These are phyloP conservation scores for Enteromius paludinosus DNA, from an alignment of 2,797 vertebrate genomes.

Conservation along the genomic window DNA sequence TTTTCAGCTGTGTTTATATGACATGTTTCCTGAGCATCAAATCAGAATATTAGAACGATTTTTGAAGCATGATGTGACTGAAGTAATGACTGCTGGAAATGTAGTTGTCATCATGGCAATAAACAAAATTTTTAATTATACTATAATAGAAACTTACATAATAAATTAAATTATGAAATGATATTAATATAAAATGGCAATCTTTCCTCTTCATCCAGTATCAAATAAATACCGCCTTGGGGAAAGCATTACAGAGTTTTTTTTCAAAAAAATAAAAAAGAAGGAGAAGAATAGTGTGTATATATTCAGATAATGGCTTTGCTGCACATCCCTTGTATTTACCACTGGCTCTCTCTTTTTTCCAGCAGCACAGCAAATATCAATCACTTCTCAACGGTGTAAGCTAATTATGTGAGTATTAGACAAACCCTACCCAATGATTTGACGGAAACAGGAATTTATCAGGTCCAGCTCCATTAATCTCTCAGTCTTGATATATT, in stretches of 20 bases:
- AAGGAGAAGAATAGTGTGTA: not conserved
- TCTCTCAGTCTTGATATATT: conserved; percentile 54
- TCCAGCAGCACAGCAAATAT: conserved; percentile 11
- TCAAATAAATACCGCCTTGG: not conserved
- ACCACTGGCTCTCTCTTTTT: not conserved
- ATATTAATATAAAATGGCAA: not conserved
- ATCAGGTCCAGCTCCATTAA: conserved; percentile 61
- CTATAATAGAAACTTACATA: not conserved
- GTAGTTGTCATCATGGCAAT: not conserved
- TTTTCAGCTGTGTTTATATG: not conserved
- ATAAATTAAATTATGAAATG: not conserved
- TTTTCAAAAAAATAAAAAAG: not conserved
- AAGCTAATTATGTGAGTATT: conserved; percentile 59
- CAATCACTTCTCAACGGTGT: conserved; percentile 24
- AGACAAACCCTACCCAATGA: conserved; percentile 61
- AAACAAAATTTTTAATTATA: not conserved
- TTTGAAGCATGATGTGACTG: not conserved
- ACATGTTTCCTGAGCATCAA: not conserved
- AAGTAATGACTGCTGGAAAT: not conserved
- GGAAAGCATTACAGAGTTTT: not conserved
- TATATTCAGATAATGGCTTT: not conserved
- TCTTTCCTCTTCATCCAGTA: not conserved
- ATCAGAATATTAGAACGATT: not conserved
- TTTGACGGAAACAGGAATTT: conserved; percentile 60
- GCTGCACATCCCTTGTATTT: conserved; percentile 18